Base-by-base conservation (phyloP, 2,888 invertebrate genomes). In the Oasisia sp. region DNA sequence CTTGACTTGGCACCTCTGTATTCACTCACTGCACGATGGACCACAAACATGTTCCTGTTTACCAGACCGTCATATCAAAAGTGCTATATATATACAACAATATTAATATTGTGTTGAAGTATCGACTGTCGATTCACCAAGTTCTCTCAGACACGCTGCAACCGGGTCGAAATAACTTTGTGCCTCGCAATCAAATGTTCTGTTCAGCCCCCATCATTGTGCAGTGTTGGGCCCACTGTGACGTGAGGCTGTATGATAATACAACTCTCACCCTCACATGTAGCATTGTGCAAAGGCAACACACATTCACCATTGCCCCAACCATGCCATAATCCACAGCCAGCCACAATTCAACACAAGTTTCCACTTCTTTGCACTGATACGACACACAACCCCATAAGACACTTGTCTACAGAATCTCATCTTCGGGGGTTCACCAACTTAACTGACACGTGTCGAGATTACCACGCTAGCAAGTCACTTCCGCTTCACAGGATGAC, bases 61-160 rank as follows among this genome's bases (percentile, higher is more conserved):
- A 74, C 74, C 74, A n/a, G 27, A 74, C n/a, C 27, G 74, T 74
- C 74, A 74, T 74, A 74, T 74, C 74, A 74, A 74, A 74, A 74
- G 74, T 74, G 74, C 74, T 74, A 74, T 74, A 74, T 74, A 74
- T 74, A 74, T 74, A 74, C 74, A 74, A 74, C 74, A 74, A 74
- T 74, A 74, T 74, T 27, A 74, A 74, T 74, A 74, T 74, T 27
- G 74, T 74, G 74, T 74, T 74, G 27, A 74, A 74, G 74, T 74
- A 74, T 74, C 74, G 74, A 74, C n/a, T 74, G 74, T n/a, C 74
- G 74, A 74, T 74, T 74, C n/a, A 74, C 74, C n/a, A 74, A 50
- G 74, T 74, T 74, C 74, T 27, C n/a, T 19, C 50, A 11, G 50
- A 50, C 50, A 50, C 50, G 8, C 50, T 50, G 50, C 9, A 50